Base-by-base conservation (phyloP, 2,113 vertebrate genomes). In the Rissa tridactyla region DNA sequence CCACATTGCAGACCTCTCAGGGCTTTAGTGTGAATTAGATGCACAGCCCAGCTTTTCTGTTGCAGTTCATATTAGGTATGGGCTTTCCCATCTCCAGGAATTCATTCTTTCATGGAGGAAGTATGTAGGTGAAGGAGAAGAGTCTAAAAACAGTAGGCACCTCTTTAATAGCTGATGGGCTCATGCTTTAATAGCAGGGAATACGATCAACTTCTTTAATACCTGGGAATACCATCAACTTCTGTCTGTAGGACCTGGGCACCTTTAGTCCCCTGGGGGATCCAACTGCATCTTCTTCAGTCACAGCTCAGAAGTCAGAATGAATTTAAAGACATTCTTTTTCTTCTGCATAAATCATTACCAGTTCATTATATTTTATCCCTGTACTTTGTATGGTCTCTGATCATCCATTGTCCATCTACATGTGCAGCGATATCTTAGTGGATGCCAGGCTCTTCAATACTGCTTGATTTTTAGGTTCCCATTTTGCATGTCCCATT, bases 201-300 rank as follows among this genome's bases (percentile, higher is more conserved):
- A 51, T 60, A 18, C 9, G 1, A 4, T 11, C 14, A 29, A 30
- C 0, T 49, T 71, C 32, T 42, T 42, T 42, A 42, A 42, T 46
- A 19, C 46, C 34, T 71, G 29, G 19, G 26, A 95, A 55, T 55
- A 19, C 8, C 1, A 5, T 11, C 14, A 29, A 30, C 0, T 51
- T 71, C 32, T 38, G 1, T 55, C 11, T 38, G 15, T 22, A 64
- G 46, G 32, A 66, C 19, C 30, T 71, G 51, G 32, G 7, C 27
- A 62, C 10, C 19, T 88, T 2, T 36, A 44, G 30, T 32, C 4
- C 15, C 4, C 2, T 3, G 0, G 4, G 11, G 7, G 3, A 70
- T n/a, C 26, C 22, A 46, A 6, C 5, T 54, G 13, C 10, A 18
- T 64, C 16, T 61, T 86, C 22, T 65, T 54, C 65, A 60, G 12